Percentiles rank a stretch among this genome's conserved stretches.
phyloP scores from a whole-genome alignment of 2,888 invertebrate species.

The Patella ulyssiponensis region DNA sequence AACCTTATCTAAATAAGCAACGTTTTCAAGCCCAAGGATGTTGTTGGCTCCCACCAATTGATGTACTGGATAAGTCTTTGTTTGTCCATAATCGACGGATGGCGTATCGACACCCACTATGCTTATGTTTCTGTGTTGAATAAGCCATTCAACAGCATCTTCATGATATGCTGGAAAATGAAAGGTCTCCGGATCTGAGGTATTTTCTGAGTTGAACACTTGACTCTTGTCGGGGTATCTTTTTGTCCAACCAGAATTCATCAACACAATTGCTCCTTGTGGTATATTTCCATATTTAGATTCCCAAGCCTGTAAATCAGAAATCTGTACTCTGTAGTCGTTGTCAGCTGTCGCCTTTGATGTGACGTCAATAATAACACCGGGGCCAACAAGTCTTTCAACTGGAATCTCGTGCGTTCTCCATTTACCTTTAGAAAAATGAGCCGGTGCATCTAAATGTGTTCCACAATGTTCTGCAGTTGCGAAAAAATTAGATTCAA shows the following conservation, averaged over 20 bases:
- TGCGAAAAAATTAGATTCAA: slow-evolving; percentile 32
- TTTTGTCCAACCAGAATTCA: slow-evolving; percentile 71
- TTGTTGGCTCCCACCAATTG: slow-evolving; percentile 74
- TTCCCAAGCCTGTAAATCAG: slow-evolving; percentile 70
- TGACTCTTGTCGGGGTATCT: slow-evolving; percentile 64
- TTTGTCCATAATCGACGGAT: slow-evolving; percentile 77
- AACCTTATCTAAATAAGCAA: slow-evolving; percentile 73
- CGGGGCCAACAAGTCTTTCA: slow-evolving; percentile 70
- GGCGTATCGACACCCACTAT: slow-evolving; percentile 80
- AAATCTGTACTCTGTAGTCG: slow-evolving; percentile 58
- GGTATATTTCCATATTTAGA: slow-evolving; percentile 70
- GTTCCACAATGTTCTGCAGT: slow-evolving; percentile 77
- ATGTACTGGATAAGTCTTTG: slow-evolving; percentile 74
- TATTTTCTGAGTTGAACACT: slow-evolving; percentile 45
- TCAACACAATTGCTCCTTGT: slow-evolving; percentile 72
- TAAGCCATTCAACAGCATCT: slow-evolving; percentile 78
- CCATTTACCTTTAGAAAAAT: slow-evolving; percentile 74
- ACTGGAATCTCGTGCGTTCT: slow-evolving; percentile 75
- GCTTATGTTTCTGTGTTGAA: slow-evolving; percentile 72
- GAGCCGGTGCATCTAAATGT: slow-evolving; percentile 78
- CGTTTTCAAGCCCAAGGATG: slow-evolving; percentile 78
- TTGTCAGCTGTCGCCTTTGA: slow-evolving; percentile 40
- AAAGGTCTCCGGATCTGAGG: slow-evolving; percentile 43
- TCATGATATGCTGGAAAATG: slow-evolving; percentile 74
- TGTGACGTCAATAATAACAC: slow-evolving; percentile 57